phyloP scores from a whole-genome alignment of 2,888 invertebrate species.

The Lingula anatina region DNA sequence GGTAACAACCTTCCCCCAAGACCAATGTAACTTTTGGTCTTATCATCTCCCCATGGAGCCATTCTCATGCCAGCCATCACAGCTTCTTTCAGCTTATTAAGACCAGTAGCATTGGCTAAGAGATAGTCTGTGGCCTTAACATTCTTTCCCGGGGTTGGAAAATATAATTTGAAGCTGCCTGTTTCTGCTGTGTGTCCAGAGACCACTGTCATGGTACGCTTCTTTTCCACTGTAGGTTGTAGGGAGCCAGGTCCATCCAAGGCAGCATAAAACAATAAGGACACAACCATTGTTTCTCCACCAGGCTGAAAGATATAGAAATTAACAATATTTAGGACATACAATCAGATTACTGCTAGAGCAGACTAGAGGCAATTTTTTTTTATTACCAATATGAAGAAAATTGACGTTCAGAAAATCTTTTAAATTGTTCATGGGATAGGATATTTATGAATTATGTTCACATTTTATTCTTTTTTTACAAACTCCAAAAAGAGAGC shows the following conservation, averaged over 20 bases:
- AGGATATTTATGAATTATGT: too few species aligned
- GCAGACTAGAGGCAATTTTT: too few species aligned
- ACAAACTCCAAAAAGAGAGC: too few species aligned
- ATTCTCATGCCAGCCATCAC: conserved; percentile 30
- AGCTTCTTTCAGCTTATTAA: conserved; percentile 40
- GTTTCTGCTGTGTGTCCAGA: conserved; percentile 73
- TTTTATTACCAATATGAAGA: too few species aligned
- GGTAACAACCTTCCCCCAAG: conserved; percentile 39
- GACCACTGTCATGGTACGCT: conserved; percentile 58
- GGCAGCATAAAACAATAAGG: conserved; percentile 48
- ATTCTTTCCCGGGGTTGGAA: conserved; percentile 48
- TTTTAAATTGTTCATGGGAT: too few species aligned
- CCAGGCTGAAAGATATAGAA: conserved; percentile 17
- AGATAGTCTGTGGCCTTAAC: conserved; percentile 31
- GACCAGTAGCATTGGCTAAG: conserved; percentile 26
- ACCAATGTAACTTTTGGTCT: conserved; percentile 31
- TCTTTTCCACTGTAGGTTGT: conserved; percentile 29
- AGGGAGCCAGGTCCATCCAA: conserved; percentile 59
- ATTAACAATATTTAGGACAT: too few species aligned
- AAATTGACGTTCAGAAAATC: too few species aligned
- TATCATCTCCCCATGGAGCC: conserved; percentile 36
- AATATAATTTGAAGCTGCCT: conserved; percentile 68
- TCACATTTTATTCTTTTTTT: too few species aligned
- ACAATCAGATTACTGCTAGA: too few species aligned
- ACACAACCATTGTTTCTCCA: conserved; percentile 27